Evolutionary conservation across 1,140 invertebrate species (phyloP).

Genomic region (Sarcophaga peregrina): DNA sequence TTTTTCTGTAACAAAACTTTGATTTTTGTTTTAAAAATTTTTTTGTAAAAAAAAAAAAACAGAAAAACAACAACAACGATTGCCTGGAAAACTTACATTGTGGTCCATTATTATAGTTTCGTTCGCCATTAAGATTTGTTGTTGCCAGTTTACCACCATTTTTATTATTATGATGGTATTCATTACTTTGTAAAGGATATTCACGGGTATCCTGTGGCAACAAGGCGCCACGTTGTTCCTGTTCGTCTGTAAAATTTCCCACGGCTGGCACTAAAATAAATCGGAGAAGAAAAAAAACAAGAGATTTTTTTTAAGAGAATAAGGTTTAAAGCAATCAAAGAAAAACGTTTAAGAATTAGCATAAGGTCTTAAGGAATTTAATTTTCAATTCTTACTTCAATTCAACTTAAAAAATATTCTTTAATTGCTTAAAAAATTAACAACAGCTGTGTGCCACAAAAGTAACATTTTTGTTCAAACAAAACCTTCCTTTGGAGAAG

Average conservation of each 20-base stretch:
- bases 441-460: background rate
- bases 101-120: slow-evolving; percentile 62
- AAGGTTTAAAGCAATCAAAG: background rate
- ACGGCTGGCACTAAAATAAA: slow-evolving; percentile 71
- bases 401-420: background rate
- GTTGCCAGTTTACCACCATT: slow-evolving; percentile 52
- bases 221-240: slow-evolving; percentile 56
- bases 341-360: background rate
- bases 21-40: too few species aligned
- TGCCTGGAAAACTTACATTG: slow-evolving; percentile 55
- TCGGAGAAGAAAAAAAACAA: background rate
- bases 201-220: slow-evolving; percentile 68
- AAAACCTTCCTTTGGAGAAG: background rate
- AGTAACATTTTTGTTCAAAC: background rate
- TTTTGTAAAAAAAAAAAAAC: background rate
- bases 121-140: slow-evolving; percentile 48
- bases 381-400: background rate
- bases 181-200: slow-evolving; percentile 76
- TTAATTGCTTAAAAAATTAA: background rate
- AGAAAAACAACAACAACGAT: background rate
- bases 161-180: slow-evolving; percentile 73
- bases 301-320: background rate
- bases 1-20: too few species aligned
- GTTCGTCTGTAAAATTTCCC: slow-evolving; percentile 78
- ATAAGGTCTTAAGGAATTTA: background rate